Conservation (phyloP, 2,888 invertebrate genomes). For the Drosophila pullipes region DNA sequence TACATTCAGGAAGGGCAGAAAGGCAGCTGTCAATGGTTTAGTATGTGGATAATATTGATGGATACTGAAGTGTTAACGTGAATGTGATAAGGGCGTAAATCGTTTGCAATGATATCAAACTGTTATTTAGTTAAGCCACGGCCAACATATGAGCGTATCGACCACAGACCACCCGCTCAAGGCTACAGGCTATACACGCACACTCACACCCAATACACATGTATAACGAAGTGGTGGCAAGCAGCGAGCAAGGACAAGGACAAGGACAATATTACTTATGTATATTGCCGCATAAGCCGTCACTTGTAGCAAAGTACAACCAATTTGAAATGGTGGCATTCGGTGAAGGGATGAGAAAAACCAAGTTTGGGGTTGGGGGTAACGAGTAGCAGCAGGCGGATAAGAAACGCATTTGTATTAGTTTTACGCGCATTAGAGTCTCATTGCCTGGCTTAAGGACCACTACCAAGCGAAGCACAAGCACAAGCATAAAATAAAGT, state of each 20-base stretch:
- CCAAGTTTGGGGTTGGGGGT: neutral
- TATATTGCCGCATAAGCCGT: conserved; percentile 79
- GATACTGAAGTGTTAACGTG: conserved; percentile 69
- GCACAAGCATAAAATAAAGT: conserved; percentile 77
- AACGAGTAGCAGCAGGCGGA: conserved; percentile 49
- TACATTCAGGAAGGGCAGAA: conserved; percentile 15
- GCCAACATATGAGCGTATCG: conserved; percentile 46
- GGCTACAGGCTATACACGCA: conserved; percentile 18
- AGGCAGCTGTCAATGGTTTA: conserved; percentile 12
- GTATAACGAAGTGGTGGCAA: conserved; percentile 6
- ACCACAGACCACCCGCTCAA: conserved; percentile 23
- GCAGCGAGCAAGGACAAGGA: conserved; percentile 31
- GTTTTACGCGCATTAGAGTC: conserved; percentile 81
- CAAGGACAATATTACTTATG: conserved; percentile 78
- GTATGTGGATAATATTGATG: conserved; percentile 39
- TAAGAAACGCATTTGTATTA: conserved; percentile 80
- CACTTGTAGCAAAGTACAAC: conserved; percentile 78
- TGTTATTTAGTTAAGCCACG: conserved; percentile 77
- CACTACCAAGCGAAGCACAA: conserved; percentile 44
- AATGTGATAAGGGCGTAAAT: conserved; percentile 72
- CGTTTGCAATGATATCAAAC: conserved; percentile 75
- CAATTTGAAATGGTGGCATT: conserved; percentile 66
- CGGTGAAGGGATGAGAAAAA: neutral
- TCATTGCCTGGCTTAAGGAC: conserved; percentile 76
- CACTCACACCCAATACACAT: neutral